Conservation (phyloP, 2,888 invertebrate species). For the Lacanobia oleracea region DNA sequence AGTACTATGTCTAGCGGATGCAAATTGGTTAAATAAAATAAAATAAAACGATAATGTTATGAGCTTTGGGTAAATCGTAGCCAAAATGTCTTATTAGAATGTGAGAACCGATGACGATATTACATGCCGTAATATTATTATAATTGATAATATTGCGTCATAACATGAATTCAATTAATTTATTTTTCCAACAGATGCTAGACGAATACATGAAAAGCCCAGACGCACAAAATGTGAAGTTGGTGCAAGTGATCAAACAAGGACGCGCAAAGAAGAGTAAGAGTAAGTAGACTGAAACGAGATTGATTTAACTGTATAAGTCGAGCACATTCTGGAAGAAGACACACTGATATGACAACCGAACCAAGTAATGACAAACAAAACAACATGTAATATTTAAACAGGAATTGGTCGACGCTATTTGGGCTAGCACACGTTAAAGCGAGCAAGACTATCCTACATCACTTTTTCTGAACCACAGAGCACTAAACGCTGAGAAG, state of each 20-base stretch:
- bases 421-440: neutral
- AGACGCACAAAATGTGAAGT: constrained; percentile 81
- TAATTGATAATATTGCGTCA: too few relatives aligned
- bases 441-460: neutral
- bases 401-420: neutral
- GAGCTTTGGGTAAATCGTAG: too few relatives aligned
- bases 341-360: constrained; percentile 25
- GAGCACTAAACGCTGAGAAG: neutral
- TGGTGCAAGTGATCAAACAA: constrained; percentile 84
- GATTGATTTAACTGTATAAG: constrained; percentile 40
- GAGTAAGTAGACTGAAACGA: constrained; percentile 68
- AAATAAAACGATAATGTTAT: too few relatives aligned
- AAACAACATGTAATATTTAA: constrained; percentile 17
- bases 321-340: neutral
- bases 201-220: constrained; percentile 81
- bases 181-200: constrained; percentile 77
- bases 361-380: constrained; percentile 7
- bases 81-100: too few relatives aligned
- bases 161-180: neutral
- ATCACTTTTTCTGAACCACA: neutral
- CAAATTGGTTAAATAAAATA: too few relatives aligned
- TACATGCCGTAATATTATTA: too few relatives aligned
- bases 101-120: too few relatives aligned
- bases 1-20: too few relatives aligned
- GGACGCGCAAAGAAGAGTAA: constrained; percentile 76